Base-by-base conservation (phyloP, 1,140 invertebrate genomes). In the Vanessa atalanta region DNA sequence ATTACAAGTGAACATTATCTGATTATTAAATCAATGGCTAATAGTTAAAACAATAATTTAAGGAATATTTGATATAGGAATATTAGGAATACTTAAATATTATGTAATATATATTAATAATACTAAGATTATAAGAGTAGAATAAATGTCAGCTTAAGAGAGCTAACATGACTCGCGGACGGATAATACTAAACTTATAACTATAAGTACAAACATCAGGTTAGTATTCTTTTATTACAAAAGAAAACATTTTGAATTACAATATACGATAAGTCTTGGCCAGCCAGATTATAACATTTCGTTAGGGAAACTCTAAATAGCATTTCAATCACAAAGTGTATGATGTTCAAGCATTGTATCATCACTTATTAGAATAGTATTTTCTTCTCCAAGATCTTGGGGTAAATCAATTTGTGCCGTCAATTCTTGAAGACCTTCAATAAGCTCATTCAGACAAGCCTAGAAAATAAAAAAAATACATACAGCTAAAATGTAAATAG, bases 351-450 rank as follows among this genome's bases (percentile, higher is more conserved):
- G 15, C 8, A 90, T 71, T 2, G 90, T 88, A 57, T 92, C 90
- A 47, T 92, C 89, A 16, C 64, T 84, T 60, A 92, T 88, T 12
- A 91, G 53, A 14, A 91, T 92, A 4, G 90, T 92, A 70, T 84
- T 84, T n/a, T 92, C 90, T 8, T 91, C 90, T 0, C 84, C 72
- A 23, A 88, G 84, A 60, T 90, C 90, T 65, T 87, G 86, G 0
- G 88, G 87, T 51, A 92, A 26, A 43, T 90, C 88, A 9, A 92
- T 88, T 70, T 91, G 88, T 0, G 89, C 90, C 0, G 84, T 91
- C 43, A 92, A 72, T 74, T 91, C 88, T 57, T 90, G 88, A 8
- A 92, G 74, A 20, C 89, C 85, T 64, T 87, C 79, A 1, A 92
- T 83, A 0, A 92, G 77, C 61, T 89, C 88, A 16, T 84, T 87